A percentile compares a stretch with the other conserved stretches of the same genome.
Evolutionary conservation across 2,113 vertebrate genomes (phyloP).

Genomic region (Tenebrosternarchus preto): DNA sequence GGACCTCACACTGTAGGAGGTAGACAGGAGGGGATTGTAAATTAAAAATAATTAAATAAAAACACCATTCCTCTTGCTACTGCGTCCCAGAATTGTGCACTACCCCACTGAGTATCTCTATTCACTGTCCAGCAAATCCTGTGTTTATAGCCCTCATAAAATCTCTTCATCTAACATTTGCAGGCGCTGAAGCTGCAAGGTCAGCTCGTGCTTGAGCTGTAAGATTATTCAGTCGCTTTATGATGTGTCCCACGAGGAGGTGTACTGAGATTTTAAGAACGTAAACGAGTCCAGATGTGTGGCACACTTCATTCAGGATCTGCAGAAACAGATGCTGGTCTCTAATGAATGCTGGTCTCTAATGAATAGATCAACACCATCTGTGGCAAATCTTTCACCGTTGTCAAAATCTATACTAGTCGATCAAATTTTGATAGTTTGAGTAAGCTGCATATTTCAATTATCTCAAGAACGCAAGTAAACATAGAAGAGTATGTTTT

Average conservation of each 20-base stretch:
- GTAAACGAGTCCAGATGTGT: slow-evolving; percentile 10
- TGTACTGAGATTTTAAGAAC: neutral
- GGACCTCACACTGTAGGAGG: too few species aligned
- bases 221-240: neutral
- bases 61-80: too few species aligned
- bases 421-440: too few species aligned
- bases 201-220: too few species aligned
- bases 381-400: neutral
- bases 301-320: neutral
- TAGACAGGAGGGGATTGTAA: too few species aligned
- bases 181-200: too few species aligned
- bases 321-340: neutral
- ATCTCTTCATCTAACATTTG: too few species aligned
- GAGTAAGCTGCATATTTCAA: neutral
- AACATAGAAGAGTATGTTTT: neutral
- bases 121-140: neutral
- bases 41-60: neutral
- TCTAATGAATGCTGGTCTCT: neutral
- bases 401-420: too few species aligned
- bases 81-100: too few species aligned
- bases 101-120: too few species aligned
- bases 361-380: slow-evolving; percentile 11
- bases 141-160: neutral
- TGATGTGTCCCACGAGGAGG: neutral
- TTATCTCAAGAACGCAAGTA: neutral